Evolutionary conservation across 2,113 vertebrate genomes (phyloP).

Genomic region (Pontoporia blainvillei): DNA sequence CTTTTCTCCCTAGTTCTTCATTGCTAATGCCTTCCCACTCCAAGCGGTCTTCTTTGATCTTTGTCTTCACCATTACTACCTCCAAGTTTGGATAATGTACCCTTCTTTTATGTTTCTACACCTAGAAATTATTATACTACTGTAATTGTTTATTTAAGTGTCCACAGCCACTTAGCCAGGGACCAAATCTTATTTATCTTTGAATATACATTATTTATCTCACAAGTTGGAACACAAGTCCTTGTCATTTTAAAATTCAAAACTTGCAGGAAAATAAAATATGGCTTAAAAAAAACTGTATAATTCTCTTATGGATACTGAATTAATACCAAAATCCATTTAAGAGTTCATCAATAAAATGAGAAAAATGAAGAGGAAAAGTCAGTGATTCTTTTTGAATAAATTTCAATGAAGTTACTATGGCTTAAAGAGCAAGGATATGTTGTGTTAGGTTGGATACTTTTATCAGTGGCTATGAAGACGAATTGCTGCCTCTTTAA

Average conservation of each 20-base stretch:
- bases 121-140: neutral
- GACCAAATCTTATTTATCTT: neutral
- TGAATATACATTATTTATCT: neutral
- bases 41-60: neutral
- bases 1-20: neutral
- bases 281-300: neutral
- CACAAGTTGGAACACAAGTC: neutral
- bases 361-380: neutral
- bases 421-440: neutral
- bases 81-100: slow-evolving; percentile 10
- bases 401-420: neutral
- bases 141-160: neutral
- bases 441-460: neutral
- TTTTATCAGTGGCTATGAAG: neutral
- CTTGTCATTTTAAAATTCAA: neutral
- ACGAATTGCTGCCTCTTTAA: neutral
- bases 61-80: neutral
- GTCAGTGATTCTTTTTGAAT: neutral
- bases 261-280: neutral
- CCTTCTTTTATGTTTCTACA: neutral
- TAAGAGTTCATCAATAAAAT: neutral
- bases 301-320: neutral
- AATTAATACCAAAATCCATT: slow-evolving; percentile 4
- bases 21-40: neutral
- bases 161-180: neutral